Evolutionary conservation across 2,113 vertebrate species (phyloP).

Genomic region (Austrofundulus limnaeus): DNA sequence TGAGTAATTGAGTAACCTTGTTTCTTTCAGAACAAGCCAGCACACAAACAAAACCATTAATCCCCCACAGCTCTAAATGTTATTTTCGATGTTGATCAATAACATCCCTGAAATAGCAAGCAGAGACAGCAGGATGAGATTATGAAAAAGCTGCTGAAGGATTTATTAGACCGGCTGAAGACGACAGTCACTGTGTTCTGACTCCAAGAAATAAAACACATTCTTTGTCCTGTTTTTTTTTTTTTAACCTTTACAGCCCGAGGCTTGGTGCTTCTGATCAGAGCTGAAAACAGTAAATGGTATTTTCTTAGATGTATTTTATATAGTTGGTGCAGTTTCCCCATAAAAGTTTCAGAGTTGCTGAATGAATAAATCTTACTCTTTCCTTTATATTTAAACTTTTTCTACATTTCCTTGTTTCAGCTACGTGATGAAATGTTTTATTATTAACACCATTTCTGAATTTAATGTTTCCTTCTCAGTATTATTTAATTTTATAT

Average conservation of each 20-base stretch:
- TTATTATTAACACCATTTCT: not conserved
- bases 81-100: slow-evolving; percentile 51
- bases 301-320: slow-evolving; percentile 9
- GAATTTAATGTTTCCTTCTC: not conserved
- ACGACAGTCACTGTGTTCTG: not conserved
- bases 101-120: slow-evolving; percentile 33
- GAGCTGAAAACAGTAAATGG: slow-evolving; percentile 8
- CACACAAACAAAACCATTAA: slow-evolving; percentile 37
- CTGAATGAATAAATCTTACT: slow-evolving; percentile 1
- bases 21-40: slow-evolving; percentile 36
- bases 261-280: not conserved
- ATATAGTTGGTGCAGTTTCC: slow-evolving; percentile 9
- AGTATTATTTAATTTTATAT: not conserved
- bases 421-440: not conserved
- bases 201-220: slow-evolving; percentile 5
- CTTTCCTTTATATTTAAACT: not conserved
- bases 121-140: slow-evolving; percentile 23
- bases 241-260: not conserved
- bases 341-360: not conserved
- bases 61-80: slow-evolving; percentile 43
- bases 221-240: slow-evolving; percentile 1
- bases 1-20: slow-evolving; percentile 32
- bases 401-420: not conserved
- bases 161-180: slow-evolving; percentile 21
- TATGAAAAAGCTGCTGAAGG: slow-evolving; percentile 8